Evolutionary conservation across 2,113 vertebrate genomes (phyloP), one percentile per base, ranked within the genome.

Genomic region (Urocynchramus pylzowi): DNA sequence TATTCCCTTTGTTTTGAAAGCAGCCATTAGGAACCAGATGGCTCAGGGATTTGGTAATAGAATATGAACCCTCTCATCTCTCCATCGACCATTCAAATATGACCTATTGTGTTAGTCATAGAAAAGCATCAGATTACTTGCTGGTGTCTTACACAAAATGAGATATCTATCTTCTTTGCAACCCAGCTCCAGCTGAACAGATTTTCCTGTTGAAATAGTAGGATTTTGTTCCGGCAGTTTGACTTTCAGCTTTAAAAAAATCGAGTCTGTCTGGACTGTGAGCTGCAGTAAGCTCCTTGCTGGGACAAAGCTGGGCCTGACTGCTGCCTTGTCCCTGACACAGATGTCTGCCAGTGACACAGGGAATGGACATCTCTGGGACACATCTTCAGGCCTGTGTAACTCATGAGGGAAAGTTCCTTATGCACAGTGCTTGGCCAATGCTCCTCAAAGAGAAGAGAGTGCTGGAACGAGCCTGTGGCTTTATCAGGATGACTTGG

Each of bases 1-100:
- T 92, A 84, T 94, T 84, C 86, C 20, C 41, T 96, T 89, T 96
- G 95, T 97, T 96, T 96, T 92, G 96, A 94, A 96, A 96, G 73
- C 92, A 96, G 92, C 84, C 80, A 96, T 96, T 94, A 97, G 77
- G 83, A 96, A 87, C 64, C 82, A 93, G 92, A 96, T 96, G 90
- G 93, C 90, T 95, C 49, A 95, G 92, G 76, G 80, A 78, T 96
- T 96, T 93, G 49, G 96, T 90, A 97, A 95, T 20, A 61, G 83
- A 87, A 89, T 90, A 84, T 75, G 73, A 93, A 90, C 80, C 52
- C 96, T 81, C 92, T 92, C 88, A 90, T 93, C 76, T 84, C 90
- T 92, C 84, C 68, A 88, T 81, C n/a, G 10, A 81, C 90, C 89
- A 41, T 87, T 93, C 86, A 89, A 14, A 96, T 84, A 65, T 56